These are phyloP conservation scores for Diarsia brunnea DNA, from an alignment of 2,888 invertebrate genomes.

Conservation along the genomic window DNA sequence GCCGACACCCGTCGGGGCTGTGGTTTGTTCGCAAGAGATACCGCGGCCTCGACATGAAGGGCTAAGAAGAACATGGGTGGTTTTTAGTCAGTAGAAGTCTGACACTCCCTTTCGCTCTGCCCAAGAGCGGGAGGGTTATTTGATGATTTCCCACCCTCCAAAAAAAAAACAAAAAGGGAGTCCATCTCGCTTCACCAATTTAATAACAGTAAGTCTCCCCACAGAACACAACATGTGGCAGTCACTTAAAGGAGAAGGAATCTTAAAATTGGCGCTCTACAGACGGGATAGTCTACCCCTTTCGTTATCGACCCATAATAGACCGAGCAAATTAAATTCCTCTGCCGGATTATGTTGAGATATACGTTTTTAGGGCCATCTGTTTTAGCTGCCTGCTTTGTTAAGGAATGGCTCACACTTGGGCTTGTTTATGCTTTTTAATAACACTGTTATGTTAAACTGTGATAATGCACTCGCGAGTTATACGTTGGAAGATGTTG, in stretches of 20 bases:
- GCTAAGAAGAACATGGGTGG: too few relatives aligned
- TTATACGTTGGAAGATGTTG: not conserved
- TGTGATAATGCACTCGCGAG: not conserved
- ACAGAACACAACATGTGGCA: slow-evolving; percentile 9
- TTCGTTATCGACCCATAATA: slow-evolving; percentile 66
- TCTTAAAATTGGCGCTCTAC: slow-evolving; percentile 59
- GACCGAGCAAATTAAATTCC: slow-evolving; percentile 71
- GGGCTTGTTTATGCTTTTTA: slow-evolving; percentile 46
- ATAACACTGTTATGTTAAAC: slow-evolving; percentile 19
- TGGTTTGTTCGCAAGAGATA: too few relatives aligned
- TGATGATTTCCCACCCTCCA: too few relatives aligned
- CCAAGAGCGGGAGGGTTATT: too few relatives aligned
- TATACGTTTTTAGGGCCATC: slow-evolving; percentile 56
- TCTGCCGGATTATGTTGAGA: slow-evolving; percentile 64
- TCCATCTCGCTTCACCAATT: not conserved
- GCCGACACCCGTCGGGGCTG: too few relatives aligned
- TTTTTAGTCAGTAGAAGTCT: too few relatives aligned
- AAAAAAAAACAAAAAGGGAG: too few relatives aligned
- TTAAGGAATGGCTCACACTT: slow-evolving; percentile 26
- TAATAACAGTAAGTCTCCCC: not conserved
- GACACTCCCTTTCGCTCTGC: too few relatives aligned
- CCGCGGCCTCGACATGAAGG: too few relatives aligned
- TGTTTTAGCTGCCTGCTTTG: slow-evolving; percentile 43
- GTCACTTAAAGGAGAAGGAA: slow-evolving; percentile 54
- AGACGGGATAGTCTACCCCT: slow-evolving; percentile 53